Conservation (phyloP, 35 echinoderm and acorn worm genomes). For the Diadema setosum region DNA sequence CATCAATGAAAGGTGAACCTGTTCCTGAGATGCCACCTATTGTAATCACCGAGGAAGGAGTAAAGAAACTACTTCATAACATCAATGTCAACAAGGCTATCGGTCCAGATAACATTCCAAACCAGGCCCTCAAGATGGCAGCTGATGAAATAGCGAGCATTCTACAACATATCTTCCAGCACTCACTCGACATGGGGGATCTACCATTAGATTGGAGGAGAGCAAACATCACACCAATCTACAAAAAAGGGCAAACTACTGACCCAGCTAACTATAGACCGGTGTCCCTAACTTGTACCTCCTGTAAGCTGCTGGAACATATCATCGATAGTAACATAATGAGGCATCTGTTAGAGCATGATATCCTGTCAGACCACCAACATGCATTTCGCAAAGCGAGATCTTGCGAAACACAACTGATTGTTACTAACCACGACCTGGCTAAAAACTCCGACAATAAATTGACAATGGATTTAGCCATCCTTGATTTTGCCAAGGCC, state of each 20-base stretch:
- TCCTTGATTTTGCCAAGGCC: slow-evolving; percentile 45
- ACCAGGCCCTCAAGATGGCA: not conserved
- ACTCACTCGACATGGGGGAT: not conserved
- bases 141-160: slow-evolving; percentile 40
- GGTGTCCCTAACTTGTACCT: slow-evolving; percentile 46
- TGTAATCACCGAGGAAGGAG: not conserved
- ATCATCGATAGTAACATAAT: not conserved
- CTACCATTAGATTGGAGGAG: slow-evolving; percentile 50
- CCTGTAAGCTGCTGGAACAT: slow-evolving; percentile 14
- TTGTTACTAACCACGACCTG: slow-evolving; percentile 16
- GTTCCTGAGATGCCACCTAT: not conserved
- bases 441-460: not conserved
- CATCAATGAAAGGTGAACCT: not conserved
- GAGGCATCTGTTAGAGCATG: slow-evolving; percentile 25
- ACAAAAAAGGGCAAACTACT: slow-evolving; percentile 48
- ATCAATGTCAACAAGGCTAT: slow-evolving; percentile 20
- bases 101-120: slow-evolving; percentile 26
- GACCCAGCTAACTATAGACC: slow-evolving; percentile 29
- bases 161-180: not conserved
- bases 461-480: not conserved
- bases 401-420: slow-evolving; percentile 51
- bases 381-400: slow-evolving; percentile 37
- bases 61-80: not conserved
- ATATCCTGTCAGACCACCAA: slow-evolving; percentile 40
- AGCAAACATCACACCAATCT: slow-evolving; percentile 62